Conservation (phyloP, 2,888 invertebrate species). For the Ormyrus nitidulus region DNA sequence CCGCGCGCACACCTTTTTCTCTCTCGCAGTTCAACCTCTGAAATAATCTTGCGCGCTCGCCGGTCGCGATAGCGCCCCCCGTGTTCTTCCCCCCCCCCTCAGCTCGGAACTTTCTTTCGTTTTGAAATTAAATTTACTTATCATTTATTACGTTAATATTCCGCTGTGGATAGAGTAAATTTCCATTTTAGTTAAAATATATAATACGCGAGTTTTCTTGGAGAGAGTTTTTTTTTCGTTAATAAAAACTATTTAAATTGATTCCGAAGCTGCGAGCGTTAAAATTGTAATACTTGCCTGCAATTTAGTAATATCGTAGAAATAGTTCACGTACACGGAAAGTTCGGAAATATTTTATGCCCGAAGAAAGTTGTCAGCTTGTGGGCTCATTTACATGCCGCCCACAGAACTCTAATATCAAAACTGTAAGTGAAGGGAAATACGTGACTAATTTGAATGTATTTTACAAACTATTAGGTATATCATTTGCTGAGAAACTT, state of each 20-base stretch:
- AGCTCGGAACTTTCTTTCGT: too few species aligned
- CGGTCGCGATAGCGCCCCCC: too few species aligned
- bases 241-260: too few species aligned
- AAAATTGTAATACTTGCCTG: neutral
- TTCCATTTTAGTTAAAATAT: too few species aligned
- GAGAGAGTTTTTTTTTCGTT: too few species aligned
- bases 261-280: too few species aligned
- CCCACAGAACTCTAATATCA: neutral
- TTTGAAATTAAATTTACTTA: neutral
- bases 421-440: neutral
- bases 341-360: constrained; percentile 15
- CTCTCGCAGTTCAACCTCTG: neutral
- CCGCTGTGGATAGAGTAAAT: too few species aligned
- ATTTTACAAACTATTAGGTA: neutral
- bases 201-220: too few species aligned
- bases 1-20: too few species aligned
- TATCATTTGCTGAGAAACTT: neutral
- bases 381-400: constrained; percentile 1
- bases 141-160: too few species aligned
- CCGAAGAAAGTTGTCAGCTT: constrained; percentile 11
- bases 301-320: constrained; percentile 5
- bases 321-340: neutral
- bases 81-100: too few species aligned
- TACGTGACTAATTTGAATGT: neutral
- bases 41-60: constrained; percentile 3